These are phyloP conservation scores for Drosophila kambysellisi DNA, from an alignment of 2,888 invertebrate genomes.

Conservation along the genomic window DNA sequence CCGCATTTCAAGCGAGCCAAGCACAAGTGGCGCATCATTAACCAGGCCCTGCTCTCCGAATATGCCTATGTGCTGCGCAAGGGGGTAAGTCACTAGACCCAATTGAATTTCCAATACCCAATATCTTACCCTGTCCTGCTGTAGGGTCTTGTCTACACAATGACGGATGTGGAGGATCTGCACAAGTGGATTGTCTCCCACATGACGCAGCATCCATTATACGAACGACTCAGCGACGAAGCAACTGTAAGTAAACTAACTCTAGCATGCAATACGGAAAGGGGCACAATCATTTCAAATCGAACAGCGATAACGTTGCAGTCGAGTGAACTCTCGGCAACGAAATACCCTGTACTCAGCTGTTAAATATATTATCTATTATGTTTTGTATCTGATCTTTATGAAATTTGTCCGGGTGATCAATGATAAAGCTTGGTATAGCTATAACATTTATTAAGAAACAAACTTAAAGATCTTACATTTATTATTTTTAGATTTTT, in stretches of 20 bases:
- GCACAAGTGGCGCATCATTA: slow-evolving; percentile 99
- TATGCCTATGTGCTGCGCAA: slow-evolving; percentile 97
- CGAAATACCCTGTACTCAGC: too few relatives aligned
- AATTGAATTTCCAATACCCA: not conserved
- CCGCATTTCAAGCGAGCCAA: slow-evolving; percentile 99
- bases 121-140: slow-evolving; percentile 43
- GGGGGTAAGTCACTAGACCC: slow-evolving; percentile 87
- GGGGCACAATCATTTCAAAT: not conserved
- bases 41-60: slow-evolving; percentile 95
- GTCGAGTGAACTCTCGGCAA: not conserved
- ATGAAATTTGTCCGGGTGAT: not conserved
- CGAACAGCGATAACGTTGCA: not conserved
- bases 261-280: not conserved
- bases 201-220: slow-evolving; percentile 95
- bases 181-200: slow-evolving; percentile 99
- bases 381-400: not conserved
- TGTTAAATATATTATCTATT: too few relatives aligned
- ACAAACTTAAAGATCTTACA: not conserved
- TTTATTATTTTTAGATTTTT: not conserved
- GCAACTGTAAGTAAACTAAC: slow-evolving; percentile 88
- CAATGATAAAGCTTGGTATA: not conserved
- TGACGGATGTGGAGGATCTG: slow-evolving; percentile 98
- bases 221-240: slow-evolving; percentile 90
- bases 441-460: not conserved
- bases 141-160: slow-evolving; percentile 96